Evolutionary conservation across 2,888 invertebrate genomes (phyloP).

Genomic region (Oligia latruncula): DNA sequence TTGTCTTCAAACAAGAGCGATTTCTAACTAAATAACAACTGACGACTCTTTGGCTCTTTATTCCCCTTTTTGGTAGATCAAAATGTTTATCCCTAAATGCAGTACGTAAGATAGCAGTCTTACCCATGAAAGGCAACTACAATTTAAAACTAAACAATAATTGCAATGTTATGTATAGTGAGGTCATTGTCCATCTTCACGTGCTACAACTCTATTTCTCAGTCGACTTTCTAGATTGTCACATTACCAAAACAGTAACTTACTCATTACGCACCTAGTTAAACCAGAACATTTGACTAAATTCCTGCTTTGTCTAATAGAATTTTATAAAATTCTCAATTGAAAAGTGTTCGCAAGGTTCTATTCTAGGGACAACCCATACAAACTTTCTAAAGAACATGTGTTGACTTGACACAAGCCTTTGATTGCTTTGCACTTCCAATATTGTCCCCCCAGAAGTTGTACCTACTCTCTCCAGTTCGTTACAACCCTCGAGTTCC

Average conservation of each 20-base stretch:
- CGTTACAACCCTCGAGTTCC: not conserved
- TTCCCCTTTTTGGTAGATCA: slow-evolving; percentile 6
- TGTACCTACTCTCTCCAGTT: not conserved
- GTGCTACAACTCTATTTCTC: slow-evolving; percentile 24
- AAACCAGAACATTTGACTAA: not conserved
- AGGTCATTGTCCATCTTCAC: slow-evolving; percentile 44
- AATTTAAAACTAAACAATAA: slow-evolving; percentile 19
- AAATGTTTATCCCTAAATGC: not conserved
- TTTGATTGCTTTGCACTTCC: slow-evolving; percentile 57
- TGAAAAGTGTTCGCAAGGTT: not conserved
- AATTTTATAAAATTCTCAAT: slow-evolving; percentile 1
- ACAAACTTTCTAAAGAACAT: slow-evolving; percentile 48
- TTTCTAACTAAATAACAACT: slow-evolving; percentile 16
- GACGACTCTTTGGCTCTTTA: not conserved
- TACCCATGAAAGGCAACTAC: not conserved
- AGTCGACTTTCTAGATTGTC: slow-evolving; percentile 35
- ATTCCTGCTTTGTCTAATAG: not conserved
- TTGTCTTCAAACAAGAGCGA: slow-evolving; percentile 14
- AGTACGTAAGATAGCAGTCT: not conserved
- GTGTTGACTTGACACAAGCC: slow-evolving; percentile 44
- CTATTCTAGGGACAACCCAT: slow-evolving; percentile 21
- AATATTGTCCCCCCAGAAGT: slow-evolving; percentile 39
- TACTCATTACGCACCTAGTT: not conserved
- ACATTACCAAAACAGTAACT: slow-evolving; percentile 27
- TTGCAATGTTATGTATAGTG: not conserved